Base-by-base conservation (phyloP, 2,797 vertebrate genomes). In the Coregonus ussuriensis region DNA sequence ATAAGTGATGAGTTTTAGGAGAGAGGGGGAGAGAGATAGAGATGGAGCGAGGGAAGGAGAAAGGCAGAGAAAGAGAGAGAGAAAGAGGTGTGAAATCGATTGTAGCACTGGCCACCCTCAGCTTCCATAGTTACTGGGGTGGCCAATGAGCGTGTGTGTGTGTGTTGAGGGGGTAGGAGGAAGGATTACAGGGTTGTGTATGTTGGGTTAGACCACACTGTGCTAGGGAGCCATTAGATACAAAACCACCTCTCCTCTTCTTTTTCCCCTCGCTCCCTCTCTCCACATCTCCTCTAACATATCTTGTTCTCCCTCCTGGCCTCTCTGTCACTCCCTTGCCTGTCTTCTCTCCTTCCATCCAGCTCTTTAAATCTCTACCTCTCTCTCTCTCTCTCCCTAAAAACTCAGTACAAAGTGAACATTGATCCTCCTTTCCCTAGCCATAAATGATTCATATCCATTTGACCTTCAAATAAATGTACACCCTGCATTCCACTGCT, bases 61-160 rank as follows among this genome's bases (percentile, higher is more conserved):
- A 77, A 68, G 25, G 15, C 47, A 56, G 16, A 73, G 73, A 72
- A 29, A 73, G 72, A 72, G 75, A 37, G 41, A 78, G 80, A 81
- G 79, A 86, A 78, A 72, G 33, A 75, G 77, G 88, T 91, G 89
- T 92, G 87, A 92, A 92, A 93, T 92, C 72, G 81, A 90, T 89
- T 89, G 81, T 76, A 52, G 82, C 78, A 53, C 81, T 81, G 71
- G 78, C 71, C 66, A 69, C 18, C 72, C 73, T 73, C 3, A 71
- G 54, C 79, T 76, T 70, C 33, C 7, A 71, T 31, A 41, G 71
- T 33, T 72, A 16, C 5, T 18, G 21, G 67, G 5, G 29, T 1
- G 63, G 21, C 2, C 9, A 9, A 5, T 66, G 29, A 1, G 29
- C 25, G 71, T 29, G 21, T 65, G 76, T 67, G 52, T 21, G 71